Conservation (phyloP, 1,140 invertebrate genomes). For the Ooceraea biroi region DNA sequence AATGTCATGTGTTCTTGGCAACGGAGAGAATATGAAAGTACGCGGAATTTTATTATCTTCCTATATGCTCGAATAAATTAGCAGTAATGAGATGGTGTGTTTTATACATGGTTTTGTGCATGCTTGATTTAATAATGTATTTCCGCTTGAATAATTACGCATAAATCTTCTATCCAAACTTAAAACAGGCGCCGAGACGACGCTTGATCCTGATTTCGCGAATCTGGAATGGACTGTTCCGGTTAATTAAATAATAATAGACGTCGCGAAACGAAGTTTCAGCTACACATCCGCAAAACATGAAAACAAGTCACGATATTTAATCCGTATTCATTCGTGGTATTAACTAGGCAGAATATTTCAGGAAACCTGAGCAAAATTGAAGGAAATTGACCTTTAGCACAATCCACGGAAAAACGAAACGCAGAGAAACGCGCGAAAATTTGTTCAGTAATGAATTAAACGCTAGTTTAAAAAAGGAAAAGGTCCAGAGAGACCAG, state of each 20-base stretch:
- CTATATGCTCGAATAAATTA: neutral
- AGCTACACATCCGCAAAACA: slow-evolving; percentile 10
- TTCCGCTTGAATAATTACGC: slow-evolving; percentile 1
- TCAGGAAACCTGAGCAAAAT: neutral
- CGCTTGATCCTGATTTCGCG: neutral
- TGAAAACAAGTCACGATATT: neutral
- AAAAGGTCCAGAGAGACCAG: neutral
- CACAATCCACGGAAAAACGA: too few relatives aligned
- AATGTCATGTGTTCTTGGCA: neutral
- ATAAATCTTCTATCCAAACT: neutral
- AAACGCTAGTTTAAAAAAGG: neutral
- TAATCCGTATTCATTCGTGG: neutral
- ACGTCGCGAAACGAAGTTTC: neutral
- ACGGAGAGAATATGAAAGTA: slow-evolving; percentile 5
- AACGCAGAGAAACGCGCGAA: neutral
- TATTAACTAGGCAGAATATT: slow-evolving; percentile 5
- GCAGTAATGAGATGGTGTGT: neutral
- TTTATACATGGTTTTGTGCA: slow-evolving; percentile 12
- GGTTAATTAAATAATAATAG: slow-evolving; percentile 36
- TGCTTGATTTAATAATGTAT: slow-evolving; percentile 5
- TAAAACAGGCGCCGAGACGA: neutral
- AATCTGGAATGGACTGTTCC: neutral
- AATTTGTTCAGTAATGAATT: slow-evolving; percentile 10
- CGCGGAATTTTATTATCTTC: slow-evolving; percentile 6
- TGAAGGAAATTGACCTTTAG: neutral